Percentiles rank a stretch among this genome's conserved stretches.
These are phyloP conservation scores for Nipponia nippon DNA, from an alignment of 2,113 vertebrate species.

Conservation along the genomic window DNA sequence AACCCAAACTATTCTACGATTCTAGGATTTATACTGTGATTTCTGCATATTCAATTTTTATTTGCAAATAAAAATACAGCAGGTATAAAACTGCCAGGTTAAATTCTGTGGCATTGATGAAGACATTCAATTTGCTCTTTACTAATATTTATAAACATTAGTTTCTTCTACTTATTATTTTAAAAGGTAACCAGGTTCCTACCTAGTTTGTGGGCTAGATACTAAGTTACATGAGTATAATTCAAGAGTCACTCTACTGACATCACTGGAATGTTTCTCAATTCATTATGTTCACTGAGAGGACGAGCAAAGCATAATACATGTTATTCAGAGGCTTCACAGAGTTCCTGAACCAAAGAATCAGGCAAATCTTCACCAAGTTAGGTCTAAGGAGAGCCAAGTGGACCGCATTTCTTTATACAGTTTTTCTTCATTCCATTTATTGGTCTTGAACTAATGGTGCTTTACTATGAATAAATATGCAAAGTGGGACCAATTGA, in stretches of 20 bases:
- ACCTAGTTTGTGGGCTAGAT: background rate
- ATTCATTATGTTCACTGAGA: background rate
- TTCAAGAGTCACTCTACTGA: background rate
- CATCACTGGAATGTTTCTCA: background rate
- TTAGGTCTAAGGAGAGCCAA: background rate
- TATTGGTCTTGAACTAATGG: background rate
- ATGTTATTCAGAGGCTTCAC: background rate
- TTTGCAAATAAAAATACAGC: background rate
- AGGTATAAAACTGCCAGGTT: background rate
- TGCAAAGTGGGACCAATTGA: background rate
- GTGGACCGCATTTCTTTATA: background rate
- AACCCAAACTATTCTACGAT: background rate
- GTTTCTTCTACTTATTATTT: background rate
- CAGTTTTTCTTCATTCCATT: background rate
- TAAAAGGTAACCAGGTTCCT: background rate
- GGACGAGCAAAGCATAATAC: background rate
- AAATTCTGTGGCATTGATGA: background rate
- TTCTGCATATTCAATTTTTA: background rate
- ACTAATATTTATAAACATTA: background rate
- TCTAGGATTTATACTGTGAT: background rate
- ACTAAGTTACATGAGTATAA: background rate
- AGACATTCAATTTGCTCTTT: background rate
- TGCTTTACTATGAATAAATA: conserved; percentile 28
- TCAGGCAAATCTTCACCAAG: background rate
- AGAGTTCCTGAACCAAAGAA: background rate